Percentiles rank a stretch among this genome's conserved stretches.
Evolutionary conservation across 1,140 invertebrate species (phyloP).

Genomic region (Oppia nitens): DNA sequence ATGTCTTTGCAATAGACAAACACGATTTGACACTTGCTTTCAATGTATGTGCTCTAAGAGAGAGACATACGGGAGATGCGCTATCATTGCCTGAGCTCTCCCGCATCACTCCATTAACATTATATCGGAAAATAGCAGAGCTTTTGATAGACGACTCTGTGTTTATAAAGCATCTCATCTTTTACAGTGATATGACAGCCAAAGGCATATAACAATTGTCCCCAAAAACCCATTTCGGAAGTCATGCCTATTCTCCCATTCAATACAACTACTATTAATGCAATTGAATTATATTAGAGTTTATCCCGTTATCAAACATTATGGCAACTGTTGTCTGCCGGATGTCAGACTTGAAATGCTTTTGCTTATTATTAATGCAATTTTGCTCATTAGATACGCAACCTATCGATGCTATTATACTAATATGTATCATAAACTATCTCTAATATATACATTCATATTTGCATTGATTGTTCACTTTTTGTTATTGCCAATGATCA

Average conservation of each 20-base stretch:
- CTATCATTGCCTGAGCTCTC: not conserved
- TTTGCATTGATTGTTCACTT: not conserved
- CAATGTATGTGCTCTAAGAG: no score
- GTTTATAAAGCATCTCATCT: not conserved
- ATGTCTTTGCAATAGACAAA: constrained; percentile 1
- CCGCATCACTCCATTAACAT: not conserved
- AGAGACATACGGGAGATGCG: no score
- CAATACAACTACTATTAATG: not conserved
- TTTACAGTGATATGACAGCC: not conserved
- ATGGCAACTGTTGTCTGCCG: not conserved
- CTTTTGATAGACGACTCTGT: no score
- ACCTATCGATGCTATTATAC: no score
- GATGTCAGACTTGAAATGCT: not conserved
- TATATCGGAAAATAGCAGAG: no score
- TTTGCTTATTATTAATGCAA: no score
- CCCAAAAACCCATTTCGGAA: not conserved
- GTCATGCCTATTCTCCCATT: not conserved
- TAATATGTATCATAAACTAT: no score
- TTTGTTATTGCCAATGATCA: not conserved
- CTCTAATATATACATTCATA: no score
- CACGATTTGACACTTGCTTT: not conserved
- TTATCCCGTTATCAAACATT: not conserved
- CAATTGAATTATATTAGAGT: not conserved
- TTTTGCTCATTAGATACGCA: no score
- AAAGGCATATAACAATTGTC: not conserved